phyloP scores from a whole-genome alignment of 2,888 invertebrate genomes.

The Stenurella melanura region DNA sequence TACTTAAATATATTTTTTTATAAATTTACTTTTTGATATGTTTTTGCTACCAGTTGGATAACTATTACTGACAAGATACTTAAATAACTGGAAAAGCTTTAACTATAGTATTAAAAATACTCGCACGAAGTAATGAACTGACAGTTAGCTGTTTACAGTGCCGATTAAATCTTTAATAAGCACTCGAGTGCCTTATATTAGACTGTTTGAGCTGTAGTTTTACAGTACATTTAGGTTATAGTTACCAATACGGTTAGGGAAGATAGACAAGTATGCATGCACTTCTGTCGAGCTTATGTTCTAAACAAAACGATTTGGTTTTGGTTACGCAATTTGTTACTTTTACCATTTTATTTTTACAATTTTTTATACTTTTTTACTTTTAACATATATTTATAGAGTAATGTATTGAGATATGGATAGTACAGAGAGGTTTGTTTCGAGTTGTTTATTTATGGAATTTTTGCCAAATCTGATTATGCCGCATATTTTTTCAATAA shows the following conservation, averaged over 20 bases:
- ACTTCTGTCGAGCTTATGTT: neutral
- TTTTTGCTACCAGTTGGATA: slow-evolving; percentile 29
- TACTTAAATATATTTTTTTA: slow-evolving; percentile 12
- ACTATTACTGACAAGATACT: slow-evolving; percentile 20
- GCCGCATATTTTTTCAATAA: too few species aligned
- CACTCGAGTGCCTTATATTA: neutral
- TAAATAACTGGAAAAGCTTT: neutral
- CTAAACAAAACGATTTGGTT: neutral
- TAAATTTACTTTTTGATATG: slow-evolving; percentile 14
- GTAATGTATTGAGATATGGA: too few species aligned
- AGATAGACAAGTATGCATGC: neutral
- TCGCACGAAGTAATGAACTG: neutral
- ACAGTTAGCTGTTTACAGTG: neutral
- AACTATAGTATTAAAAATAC: neutral
- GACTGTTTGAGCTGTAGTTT: neutral
- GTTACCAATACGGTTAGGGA: slow-evolving; percentile 10
- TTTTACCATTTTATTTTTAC: too few species aligned
- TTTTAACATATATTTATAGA: too few species aligned
- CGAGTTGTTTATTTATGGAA: too few species aligned
- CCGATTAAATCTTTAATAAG: too few species aligned
- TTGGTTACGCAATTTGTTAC: neutral
- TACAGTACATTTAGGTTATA: slow-evolving; percentile 2
- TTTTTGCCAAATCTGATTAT: too few species aligned
- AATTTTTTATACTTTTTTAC: too few species aligned
- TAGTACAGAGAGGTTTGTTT: too few species aligned